Evolutionary conservation across 2,888 invertebrate genomes (phyloP).

Genomic region (Platypus cylindrus): DNA sequence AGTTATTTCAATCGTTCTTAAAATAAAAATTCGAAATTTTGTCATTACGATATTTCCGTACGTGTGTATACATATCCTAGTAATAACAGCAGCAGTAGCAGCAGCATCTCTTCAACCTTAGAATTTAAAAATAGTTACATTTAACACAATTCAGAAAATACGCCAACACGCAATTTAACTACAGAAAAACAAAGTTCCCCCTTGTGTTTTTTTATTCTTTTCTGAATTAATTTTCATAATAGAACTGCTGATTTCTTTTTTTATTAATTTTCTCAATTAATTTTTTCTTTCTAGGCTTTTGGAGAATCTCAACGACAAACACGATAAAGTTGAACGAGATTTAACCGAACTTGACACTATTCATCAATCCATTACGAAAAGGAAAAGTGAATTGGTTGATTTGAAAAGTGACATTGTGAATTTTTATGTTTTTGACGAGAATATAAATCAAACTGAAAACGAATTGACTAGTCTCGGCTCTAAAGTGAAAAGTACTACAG

Average conservation of each 20-base stretch:
- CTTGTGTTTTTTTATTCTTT: background rate
- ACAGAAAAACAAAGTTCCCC: background rate
- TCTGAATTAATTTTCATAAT: background rate
- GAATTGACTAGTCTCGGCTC: constrained; percentile 45
- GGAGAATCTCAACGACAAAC: constrained; percentile 63
- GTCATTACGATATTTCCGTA: no score
- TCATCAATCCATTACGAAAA: constrained; percentile 55
- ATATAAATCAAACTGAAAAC: constrained; percentile 49
- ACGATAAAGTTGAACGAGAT: constrained; percentile 60
- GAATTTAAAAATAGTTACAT: constrained; percentile 2
- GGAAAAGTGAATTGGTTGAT: constrained; percentile 54
- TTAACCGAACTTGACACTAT: constrained; percentile 63
- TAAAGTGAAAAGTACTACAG: constrained; percentile 45
- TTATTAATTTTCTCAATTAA: background rate
- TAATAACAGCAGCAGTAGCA: no score
- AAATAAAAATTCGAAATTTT: no score
- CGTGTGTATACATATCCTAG: no score
- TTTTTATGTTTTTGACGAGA: constrained; percentile 67
- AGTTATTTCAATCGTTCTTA: no score
- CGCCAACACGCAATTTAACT: background rate
- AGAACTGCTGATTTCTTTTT: no score
- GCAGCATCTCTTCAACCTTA: no score
- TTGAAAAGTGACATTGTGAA: constrained; percentile 52
- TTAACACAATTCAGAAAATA: background rate
- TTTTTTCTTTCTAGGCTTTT: constrained; percentile 51